Base-by-base conservation (phyloP, 2,888 invertebrate species). In the Odontothrips loti region DNA sequence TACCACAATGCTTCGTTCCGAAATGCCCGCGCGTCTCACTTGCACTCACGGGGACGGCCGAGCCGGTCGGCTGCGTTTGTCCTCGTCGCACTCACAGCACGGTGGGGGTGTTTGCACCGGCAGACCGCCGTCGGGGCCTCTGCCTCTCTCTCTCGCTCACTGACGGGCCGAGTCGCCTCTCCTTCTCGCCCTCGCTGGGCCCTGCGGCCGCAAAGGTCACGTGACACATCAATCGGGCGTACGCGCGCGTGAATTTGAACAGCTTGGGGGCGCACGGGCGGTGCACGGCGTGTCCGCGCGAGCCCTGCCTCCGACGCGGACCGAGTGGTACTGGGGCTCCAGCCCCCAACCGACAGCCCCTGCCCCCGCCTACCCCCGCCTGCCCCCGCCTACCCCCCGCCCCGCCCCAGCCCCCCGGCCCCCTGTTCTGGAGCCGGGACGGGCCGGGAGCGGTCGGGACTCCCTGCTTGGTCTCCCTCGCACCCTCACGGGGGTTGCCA, bases 311-410 rank as follows among this genome's bases (percentile, higher is more conserved):
- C 34, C 58, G 58, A n/a, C 6, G 58, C 58, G 58, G 58, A 17
- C n/a, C 58, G 58, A 58, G 58, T 58, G 58, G n/a, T 58, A 58
- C 58, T 58, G 34, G 34, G 58, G 58, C 58, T 58, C 58, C 58
- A 58, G 58, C 58, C 58, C 58, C 58, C 58, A 15, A n/a, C 34
- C 34, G 34, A 43, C 34, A 43, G 6, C 34, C 34, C 34, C 34
- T n/a, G n/a, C n/a, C 34, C 34, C 3, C 34, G 3, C 34, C 34
- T 6, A 43, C 34, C 34, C 34, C 34, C 34, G n/a, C n/a, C n/a
- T n/a, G n/a, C n/a, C 34, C 34, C 3, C 34, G 3, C 34, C 34
- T 6, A 43, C 34, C 34, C 34, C 34, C 34, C 34, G 34, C 3
- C 34, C 34, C 34, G 3, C 34, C 34, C 34, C 34, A 6, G 34